phyloP scores from a whole-genome alignment of 2,113 vertebrate species.

The Ivindomyrus marchei region DNA sequence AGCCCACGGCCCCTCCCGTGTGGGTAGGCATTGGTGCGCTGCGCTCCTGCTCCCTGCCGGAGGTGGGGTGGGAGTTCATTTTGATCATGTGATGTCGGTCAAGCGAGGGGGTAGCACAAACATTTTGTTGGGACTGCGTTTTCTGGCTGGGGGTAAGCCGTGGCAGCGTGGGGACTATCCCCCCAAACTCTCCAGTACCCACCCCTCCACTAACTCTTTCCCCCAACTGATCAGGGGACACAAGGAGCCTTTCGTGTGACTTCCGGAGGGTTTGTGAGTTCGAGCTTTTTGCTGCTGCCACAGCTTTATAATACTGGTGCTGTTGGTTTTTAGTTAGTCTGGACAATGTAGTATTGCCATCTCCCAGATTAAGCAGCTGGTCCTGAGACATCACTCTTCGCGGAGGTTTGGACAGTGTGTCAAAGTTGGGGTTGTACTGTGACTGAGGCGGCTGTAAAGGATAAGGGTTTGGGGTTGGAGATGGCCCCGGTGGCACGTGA shows the following conservation, averaged over 20 bases:
- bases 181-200: conserved; percentile 28
- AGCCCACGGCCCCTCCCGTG: conserved; percentile 47
- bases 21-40: conserved; percentile 26
- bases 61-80: conserved; percentile 75
- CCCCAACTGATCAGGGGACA: conserved; percentile 53
- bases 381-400: conserved; percentile 81
- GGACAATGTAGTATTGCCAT: conserved; percentile 60
- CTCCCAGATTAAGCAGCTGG: conserved; percentile 63
- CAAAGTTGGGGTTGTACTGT: conserved; percentile 40
- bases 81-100: conserved; percentile 79
- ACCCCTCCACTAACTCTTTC: conserved; percentile 41
- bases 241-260: conserved; percentile 58
- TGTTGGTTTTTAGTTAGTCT: conserved; percentile 66
- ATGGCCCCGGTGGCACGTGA: conserved; percentile 51
- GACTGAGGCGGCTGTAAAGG: conserved; percentile 53
- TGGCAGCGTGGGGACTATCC: conserved; percentile 57
- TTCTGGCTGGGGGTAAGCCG: conserved; percentile 67
- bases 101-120: conserved; percentile 66
- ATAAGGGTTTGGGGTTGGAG: conserved; percentile 64
- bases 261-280: conserved; percentile 54
- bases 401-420: conserved; percentile 49
- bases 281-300: conserved; percentile 55
- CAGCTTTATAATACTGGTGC: conserved; percentile 64
- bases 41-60: conserved; percentile 60
- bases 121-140: conserved; percentile 72